Conservation (phyloP, 2,113 vertebrate species). For the Istiophorus platypterus region DNA sequence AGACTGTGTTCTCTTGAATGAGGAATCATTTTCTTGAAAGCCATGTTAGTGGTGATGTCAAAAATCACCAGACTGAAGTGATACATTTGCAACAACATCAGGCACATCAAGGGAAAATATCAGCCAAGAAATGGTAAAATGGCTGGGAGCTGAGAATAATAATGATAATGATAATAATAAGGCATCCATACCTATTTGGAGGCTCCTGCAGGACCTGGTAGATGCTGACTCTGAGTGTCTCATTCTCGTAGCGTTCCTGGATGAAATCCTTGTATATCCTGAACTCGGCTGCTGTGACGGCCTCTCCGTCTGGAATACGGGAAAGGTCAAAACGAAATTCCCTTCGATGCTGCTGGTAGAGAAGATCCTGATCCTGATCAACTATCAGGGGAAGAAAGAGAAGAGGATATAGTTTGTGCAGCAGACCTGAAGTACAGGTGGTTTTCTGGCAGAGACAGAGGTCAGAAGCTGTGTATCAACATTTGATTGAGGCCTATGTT, state of each 20-base stretch:
- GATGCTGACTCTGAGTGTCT: conserved; percentile 92
- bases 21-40: too few relatives aligned
- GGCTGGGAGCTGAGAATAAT: not conserved
- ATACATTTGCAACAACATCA: not conserved
- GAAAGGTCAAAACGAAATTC: conserved; percentile 95
- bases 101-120: not conserved
- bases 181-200: conserved; percentile 85
- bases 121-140: not conserved
- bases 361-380: conserved; percentile 88
- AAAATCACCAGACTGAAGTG: not conserved
- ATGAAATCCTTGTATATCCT: conserved; percentile 94
- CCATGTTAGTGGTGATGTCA: not conserved
- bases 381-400: conserved; percentile 76
- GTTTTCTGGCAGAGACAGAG: not conserved
- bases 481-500: conserved; percentile 12
- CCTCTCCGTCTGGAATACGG: conserved; percentile 93
- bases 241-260: conserved; percentile 88
- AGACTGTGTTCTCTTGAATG: too few relatives aligned
- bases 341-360: conserved; percentile 87
- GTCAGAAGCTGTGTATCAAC: not conserved
- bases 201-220: conserved; percentile 93
- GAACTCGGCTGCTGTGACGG: conserved; percentile 93
- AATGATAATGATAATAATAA: too few relatives aligned
- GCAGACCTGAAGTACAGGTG: not conserved
- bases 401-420: not conserved